Evolutionary conservation across 1,140 invertebrate genomes (phyloP).

Genomic region (roundworm (Caenorhabditis elegans)): WBcel235 BX284602.5:8498501-8499000

Average conservation of each 20-base stretch:
- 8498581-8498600: constrained; percentile 49
- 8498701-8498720: constrained; percentile 27
- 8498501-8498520: too few relatives aligned
- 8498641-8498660: constrained; percentile 1
- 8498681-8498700: constrained; percentile 44
- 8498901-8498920: not conserved
- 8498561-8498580: constrained; percentile 46
- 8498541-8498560: constrained; percentile 12
- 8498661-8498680: constrained; percentile 44
- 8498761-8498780: constrained; percentile 49
- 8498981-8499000: constrained; percentile 1
- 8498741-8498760: constrained; percentile 49
- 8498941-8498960: constrained; percentile 6
- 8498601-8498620: constrained; percentile 44
- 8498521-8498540: not conserved
- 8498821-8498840: constrained; percentile 33
- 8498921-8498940: constrained; percentile 24
- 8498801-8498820: constrained; percentile 6
- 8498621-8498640: constrained; percentile 26
- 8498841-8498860: not conserved
- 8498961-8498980: not conserved
- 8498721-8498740: constrained; percentile 46
- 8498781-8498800: not conserved
- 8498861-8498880: not conserved
- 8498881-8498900: not conserved